Base-by-base conservation (phyloP, 64 coral and sea anemone genomes). In the Trachythela sp. region DNA sequence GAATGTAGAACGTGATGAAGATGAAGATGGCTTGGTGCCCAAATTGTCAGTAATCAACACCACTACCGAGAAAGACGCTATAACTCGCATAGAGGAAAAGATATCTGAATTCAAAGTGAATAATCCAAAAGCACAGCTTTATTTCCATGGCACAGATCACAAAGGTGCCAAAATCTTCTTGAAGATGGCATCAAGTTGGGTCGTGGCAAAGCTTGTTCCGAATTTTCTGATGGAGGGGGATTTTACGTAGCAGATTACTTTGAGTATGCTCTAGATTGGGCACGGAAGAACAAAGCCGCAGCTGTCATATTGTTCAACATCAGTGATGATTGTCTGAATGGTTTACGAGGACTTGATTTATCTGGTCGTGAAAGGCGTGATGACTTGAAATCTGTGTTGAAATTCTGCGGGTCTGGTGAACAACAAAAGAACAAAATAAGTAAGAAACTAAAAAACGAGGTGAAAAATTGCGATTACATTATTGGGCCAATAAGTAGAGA, bases 101-200 rank as follows among this genome's bases (percentile, higher is more conserved):
- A 80, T 37, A 0, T 15, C 20, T 15, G 2, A 80, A 36, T 15
- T 37, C 15, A 11, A 80, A 35, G 30, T 2, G 0, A 2, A 39
- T 20, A 20, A 80, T 30, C 75, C 75, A 15, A 30, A 36, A 15
- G 30, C 20, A 39, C 33, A 37, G 31, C 30, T 80, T 2, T 80
- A 80, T 18, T 97, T 88, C 38, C 95, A 97, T 70, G 92, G 92
- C 36, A 97, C 95, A 67, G 95, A 97, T 85, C 92, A 94, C 36
- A 15, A 83, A 4, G 92, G 92, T 41, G 95, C 95, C 10, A 13
- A 7, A 48, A 90, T 40, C 94, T 97, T 43, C 37, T 97, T 6
- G 15, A 48, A 36, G 42, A 85, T 38, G 95, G 92, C 48, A 91
- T 97, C 4, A 88, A 94, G 49, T 22, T 94, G 49, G 40, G 83